Conservation (phyloP, 1,140 invertebrate species). For the Limonius californicus region DNA sequence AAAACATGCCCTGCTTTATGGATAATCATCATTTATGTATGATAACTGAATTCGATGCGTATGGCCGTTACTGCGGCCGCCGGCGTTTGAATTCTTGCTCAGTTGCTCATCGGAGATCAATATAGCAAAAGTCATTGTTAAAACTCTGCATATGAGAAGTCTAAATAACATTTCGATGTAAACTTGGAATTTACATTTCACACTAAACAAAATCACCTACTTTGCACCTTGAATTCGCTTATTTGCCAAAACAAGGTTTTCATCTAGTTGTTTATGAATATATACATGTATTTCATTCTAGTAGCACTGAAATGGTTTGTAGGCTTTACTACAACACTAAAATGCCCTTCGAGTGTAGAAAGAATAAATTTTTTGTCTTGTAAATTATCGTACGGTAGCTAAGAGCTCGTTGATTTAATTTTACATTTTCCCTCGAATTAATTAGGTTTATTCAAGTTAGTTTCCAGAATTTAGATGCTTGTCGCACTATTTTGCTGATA, state of each 20-base stretch:
- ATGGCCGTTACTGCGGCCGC: too few relatives aligned
- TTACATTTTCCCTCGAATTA: neutral
- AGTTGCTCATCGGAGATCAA: conserved; percentile 12
- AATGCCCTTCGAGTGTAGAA: neutral
- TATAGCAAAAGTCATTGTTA: conserved; percentile 8
- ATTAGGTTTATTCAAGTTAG: conserved; percentile 6
- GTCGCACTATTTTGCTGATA: neutral
- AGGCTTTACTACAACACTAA: neutral
- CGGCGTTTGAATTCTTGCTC: conserved; percentile 1
- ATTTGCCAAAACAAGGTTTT: conserved; percentile 5
- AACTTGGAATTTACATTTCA: conserved; percentile 8
- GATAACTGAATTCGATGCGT: neutral
- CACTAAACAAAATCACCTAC: neutral
- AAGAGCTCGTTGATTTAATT: neutral
- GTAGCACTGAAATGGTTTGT: neutral
- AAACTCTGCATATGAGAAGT: conserved; percentile 1
- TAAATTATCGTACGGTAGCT: neutral
- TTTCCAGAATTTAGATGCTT: conserved; percentile 8
- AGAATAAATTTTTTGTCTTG: conserved; percentile 6
- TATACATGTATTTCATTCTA: conserved; percentile 10
- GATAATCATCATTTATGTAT: conserved; percentile 3
- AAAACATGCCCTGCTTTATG: conserved; percentile 10
- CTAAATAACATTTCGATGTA: conserved; percentile 2
- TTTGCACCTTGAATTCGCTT: conserved; percentile 13
- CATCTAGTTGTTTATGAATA: conserved; percentile 4